Evolutionary conservation across 2,888 invertebrate genomes (phyloP).

Genomic region (Xestia rhomboidea): DNA sequence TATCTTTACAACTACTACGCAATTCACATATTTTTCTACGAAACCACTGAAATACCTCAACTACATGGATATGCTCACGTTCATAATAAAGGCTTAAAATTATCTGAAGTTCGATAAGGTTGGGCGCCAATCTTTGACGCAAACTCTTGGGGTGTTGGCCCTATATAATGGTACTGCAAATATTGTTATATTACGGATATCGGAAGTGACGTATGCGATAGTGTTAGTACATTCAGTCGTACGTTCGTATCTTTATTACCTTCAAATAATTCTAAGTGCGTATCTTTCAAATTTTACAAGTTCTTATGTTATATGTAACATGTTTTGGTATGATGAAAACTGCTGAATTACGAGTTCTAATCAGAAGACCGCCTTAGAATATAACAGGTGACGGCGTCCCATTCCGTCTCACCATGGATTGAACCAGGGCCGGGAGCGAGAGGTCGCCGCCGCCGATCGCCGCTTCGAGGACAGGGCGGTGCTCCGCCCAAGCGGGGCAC

Average conservation of each 20-base stretch:
- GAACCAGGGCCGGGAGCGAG: no score
- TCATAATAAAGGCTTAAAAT: slow-evolving; percentile 46
- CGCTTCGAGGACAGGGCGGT: no score
- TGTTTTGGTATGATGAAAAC: neutral
- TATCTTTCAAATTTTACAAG: neutral
- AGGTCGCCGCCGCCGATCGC: no score
- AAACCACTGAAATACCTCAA: slow-evolving; percentile 1
- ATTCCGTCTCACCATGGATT: no score
- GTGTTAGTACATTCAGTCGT: slow-evolving; percentile 22
- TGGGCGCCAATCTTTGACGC: slow-evolving; percentile 41
- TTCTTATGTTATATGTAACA: neutral
- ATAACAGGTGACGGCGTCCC: no score
- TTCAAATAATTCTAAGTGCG: neutral
- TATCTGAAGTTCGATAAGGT: slow-evolving; percentile 51
- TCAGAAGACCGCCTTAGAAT: no score
- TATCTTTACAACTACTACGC: slow-evolving; percentile 40
- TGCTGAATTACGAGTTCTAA: neutral
- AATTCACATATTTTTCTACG: slow-evolving; percentile 29
- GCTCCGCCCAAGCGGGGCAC: no score
- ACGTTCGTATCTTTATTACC: slow-evolving; percentile 23
- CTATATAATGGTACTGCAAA: slow-evolving; percentile 55
- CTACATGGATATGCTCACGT: neutral
- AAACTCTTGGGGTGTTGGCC: slow-evolving; percentile 20
- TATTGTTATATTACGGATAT: slow-evolving; percentile 55
- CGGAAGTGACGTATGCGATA: slow-evolving; percentile 63